A percentile compares a stretch with the other conserved stretches of the same genome.
These are phyloP conservation scores for Arnoldichthys spilopterus DNA, from an alignment of 2,797 vertebrate species.

Conservation along the genomic window DNA sequence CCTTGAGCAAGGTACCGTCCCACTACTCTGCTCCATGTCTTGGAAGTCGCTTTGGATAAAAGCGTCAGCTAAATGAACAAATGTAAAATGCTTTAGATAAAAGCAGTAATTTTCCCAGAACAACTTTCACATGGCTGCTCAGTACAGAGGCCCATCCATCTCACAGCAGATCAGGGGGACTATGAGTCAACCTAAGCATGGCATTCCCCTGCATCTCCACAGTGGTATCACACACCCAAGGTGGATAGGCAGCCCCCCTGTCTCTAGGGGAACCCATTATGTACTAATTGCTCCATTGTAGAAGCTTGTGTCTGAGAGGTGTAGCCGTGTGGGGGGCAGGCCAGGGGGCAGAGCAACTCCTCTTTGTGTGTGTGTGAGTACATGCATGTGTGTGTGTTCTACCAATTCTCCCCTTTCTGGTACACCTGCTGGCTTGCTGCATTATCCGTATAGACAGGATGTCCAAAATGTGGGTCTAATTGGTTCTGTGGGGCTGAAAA, in stretches of 20 bases:
- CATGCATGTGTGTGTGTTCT: slow-evolving; percentile 49
- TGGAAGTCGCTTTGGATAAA: too few species aligned
- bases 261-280: slow-evolving; percentile 73
- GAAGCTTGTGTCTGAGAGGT: slow-evolving; percentile 74
- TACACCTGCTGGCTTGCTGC: slow-evolving; percentile 66
- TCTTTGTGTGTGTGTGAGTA: slow-evolving; percentile 60
- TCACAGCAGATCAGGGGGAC: not conserved
- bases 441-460: slow-evolving; percentile 70
- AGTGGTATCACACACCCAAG: slow-evolving; percentile 51
- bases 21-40: too few species aligned
- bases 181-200: not conserved
- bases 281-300: slow-evolving; percentile 82
- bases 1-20: too few species aligned
- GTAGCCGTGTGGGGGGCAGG: slow-evolving; percentile 69
- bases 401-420: slow-evolving; percentile 62
- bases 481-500: slow-evolving; percentile 70
- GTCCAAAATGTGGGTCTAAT: slow-evolving; percentile 69
- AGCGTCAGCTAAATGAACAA: too few species aligned
- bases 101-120: not conserved
- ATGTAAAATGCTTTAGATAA: not conserved
- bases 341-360: slow-evolving; percentile 58
- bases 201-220: slow-evolving; percentile 16
- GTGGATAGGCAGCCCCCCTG: slow-evolving; percentile 34
- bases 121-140: not conserved
- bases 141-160: not conserved